These are phyloP conservation scores for Adelphocoris suturalis DNA, from an alignment of 2,888 invertebrate genomes.

Conservation along the genomic window DNA sequence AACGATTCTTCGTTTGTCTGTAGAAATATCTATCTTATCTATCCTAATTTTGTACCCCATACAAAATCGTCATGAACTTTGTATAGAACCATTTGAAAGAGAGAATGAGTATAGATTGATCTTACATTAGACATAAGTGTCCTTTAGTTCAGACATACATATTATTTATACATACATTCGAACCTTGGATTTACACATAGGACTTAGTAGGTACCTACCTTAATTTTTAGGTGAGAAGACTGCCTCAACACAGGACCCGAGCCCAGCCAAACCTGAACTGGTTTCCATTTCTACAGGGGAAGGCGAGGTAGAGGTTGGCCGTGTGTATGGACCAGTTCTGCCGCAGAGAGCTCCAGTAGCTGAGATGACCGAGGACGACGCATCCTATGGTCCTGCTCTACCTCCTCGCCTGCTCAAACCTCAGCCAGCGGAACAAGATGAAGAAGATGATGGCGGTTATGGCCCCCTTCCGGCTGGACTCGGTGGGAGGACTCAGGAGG, in stretches of 20 bases:
- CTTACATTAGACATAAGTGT: no score
- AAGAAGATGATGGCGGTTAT: slow-evolving; percentile 49
- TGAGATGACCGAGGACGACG: slow-evolving; percentile 35
- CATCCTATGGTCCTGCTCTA: slow-evolving; percentile 65
- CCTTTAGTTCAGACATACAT: no score
- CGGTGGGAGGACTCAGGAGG: slow-evolving; percentile 69
- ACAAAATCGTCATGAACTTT: no score
- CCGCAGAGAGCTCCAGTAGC: slow-evolving; percentile 44
- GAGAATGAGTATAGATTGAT: no score
- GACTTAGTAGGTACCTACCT: neutral
- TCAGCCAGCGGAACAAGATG: slow-evolving; percentile 20
- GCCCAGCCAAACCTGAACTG: slow-evolving; percentile 2
- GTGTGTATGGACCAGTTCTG: slow-evolving; percentile 57
- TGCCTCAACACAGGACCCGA: neutral
- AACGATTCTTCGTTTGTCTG: no score
- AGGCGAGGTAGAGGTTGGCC: neutral
- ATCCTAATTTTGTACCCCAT: no score
- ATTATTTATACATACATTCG: no score
- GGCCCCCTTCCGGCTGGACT: slow-evolving; percentile 72
- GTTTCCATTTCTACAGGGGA: neutral
- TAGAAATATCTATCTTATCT: no score
- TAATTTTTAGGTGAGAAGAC: neutral
- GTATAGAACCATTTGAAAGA: no score
- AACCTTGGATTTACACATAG: no score
- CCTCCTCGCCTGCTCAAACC: slow-evolving; percentile 43